Evolutionary conservation across 2,113 vertebrate genomes (phyloP).

Genomic region (Tenebrosternarchus preto): DNA sequence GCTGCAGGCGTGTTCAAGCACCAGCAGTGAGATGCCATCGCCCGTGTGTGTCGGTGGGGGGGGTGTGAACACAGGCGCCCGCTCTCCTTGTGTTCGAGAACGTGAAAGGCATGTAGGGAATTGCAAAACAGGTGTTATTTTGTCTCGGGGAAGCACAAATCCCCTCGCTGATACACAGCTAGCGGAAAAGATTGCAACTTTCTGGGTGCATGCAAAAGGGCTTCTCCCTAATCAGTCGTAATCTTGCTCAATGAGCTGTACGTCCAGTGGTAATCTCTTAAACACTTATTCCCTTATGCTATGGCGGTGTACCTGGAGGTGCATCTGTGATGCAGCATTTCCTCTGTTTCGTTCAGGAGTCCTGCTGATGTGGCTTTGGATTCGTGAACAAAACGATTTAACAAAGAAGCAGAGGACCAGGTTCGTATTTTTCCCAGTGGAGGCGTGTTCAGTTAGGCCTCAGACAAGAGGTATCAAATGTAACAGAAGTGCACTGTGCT

Average conservation of each 20-base stretch:
- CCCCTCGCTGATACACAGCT: conserved; percentile 26
- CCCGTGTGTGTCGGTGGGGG: background rate
- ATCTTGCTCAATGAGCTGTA: background rate
- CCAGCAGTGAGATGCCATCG: background rate
- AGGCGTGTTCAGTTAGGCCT: background rate
- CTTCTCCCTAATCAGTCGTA: background rate
- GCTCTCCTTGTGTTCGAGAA: conserved; percentile 21
- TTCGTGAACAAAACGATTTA: background rate
- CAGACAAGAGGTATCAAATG: background rate
- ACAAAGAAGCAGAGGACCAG: background rate
- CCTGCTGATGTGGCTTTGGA: background rate
- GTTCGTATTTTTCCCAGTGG: background rate
- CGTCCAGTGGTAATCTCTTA: too few species aligned
- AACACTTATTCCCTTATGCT: too few species aligned
- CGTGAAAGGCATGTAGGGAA: conserved; percentile 56
- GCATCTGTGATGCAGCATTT: too few species aligned
- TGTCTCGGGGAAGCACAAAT: conserved; percentile 57
- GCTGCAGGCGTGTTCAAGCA: background rate
- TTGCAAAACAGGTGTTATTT: conserved; percentile 66
- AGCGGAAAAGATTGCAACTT: conserved; percentile 2
- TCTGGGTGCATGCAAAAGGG: background rate
- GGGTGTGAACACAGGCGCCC: conserved; percentile 38
- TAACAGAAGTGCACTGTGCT: background rate
- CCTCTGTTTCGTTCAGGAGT: too few species aligned
- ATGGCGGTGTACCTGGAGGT: too few species aligned